phyloP scores from a whole-genome alignment of 2,797 vertebrate species.

The Ceryle rudis region DNA sequence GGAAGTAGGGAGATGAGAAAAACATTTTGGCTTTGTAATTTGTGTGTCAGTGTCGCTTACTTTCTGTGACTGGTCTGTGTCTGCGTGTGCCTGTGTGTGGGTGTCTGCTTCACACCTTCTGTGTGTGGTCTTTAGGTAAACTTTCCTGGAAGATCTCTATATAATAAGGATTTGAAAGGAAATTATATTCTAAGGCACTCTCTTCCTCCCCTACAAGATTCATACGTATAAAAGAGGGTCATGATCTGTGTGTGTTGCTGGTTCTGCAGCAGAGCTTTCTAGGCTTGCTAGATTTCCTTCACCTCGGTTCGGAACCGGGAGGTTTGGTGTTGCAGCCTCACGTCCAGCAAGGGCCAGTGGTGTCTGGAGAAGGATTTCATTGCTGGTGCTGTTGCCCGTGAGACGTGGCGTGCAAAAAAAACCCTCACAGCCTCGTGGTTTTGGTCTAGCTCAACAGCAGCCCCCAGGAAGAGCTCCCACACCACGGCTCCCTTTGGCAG shows the following conservation, averaged over 20 bases:
- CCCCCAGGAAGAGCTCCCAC: neutral
- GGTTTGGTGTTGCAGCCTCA: neutral
- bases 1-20: neutral
- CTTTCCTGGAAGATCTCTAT: neutral
- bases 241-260: fast-evolving
- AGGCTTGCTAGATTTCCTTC: too few relatives aligned
- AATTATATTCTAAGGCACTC: too few relatives aligned
- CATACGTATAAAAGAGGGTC: fast-evolving
- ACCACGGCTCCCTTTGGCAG: fast-evolving
- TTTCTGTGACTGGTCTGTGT: neutral
- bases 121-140: fast-evolving
- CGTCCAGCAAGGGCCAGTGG: neutral
- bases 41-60: neutral
- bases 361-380: neutral
- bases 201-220: neutral
- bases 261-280: fast-evolving
- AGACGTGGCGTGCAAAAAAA: too few relatives aligned
- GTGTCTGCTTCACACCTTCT: neutral
- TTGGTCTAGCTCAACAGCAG: neutral
- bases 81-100: fast-evolving
- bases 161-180: neutral
- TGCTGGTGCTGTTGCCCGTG: neutral
- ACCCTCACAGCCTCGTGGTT: too few relatives aligned
- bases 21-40: neutral
- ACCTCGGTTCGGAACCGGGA: neutral